A percentile compares a stretch with the other conserved stretches of the same genome.
These are phyloP conservation scores for Sialis lutaria DNA, from an alignment of 2,888 invertebrate genomes.

Conservation along the genomic window DNA sequence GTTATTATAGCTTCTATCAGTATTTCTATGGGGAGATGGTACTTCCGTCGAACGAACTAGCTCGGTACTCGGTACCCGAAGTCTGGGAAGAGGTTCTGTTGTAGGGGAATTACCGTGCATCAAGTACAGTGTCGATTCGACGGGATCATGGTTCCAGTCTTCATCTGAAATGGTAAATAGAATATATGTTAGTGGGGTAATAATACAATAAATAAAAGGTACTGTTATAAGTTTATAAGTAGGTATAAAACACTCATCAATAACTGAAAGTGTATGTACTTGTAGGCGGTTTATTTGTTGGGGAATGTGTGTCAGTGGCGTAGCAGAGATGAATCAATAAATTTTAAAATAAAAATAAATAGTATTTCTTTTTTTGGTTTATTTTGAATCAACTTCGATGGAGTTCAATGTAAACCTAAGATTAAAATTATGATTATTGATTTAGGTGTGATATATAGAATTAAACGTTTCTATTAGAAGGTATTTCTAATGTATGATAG, in stretches of 20 bases:
- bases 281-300: not conserved
- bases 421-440: too few relatives aligned
- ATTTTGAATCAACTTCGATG: too few relatives aligned
- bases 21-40: conserved; percentile 22
- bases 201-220: not conserved
- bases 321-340: too few relatives aligned
- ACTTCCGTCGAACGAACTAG: conserved; percentile 19
- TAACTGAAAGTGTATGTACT: too few relatives aligned
- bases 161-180: conserved; percentile 41
- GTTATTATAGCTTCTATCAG: conserved; percentile 13
- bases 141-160: conserved; percentile 52
- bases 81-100: conserved; percentile 29
- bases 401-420: too few relatives aligned
- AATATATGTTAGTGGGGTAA: not conserved
- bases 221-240: not conserved
- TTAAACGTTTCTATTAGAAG: too few relatives aligned
- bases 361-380: too few relatives aligned
- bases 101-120: conserved; percentile 33
- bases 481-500: too few relatives aligned
- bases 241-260: not conserved
- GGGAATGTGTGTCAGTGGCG: not conserved
- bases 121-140: conserved; percentile 35
- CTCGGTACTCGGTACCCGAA: conserved; percentile 21
- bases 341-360: too few relatives aligned
- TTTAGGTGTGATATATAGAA: too few relatives aligned